These are phyloP conservation scores for Acanthoscelides obtectus DNA, from an alignment of 2,888 invertebrate species.

Conservation along the genomic window DNA sequence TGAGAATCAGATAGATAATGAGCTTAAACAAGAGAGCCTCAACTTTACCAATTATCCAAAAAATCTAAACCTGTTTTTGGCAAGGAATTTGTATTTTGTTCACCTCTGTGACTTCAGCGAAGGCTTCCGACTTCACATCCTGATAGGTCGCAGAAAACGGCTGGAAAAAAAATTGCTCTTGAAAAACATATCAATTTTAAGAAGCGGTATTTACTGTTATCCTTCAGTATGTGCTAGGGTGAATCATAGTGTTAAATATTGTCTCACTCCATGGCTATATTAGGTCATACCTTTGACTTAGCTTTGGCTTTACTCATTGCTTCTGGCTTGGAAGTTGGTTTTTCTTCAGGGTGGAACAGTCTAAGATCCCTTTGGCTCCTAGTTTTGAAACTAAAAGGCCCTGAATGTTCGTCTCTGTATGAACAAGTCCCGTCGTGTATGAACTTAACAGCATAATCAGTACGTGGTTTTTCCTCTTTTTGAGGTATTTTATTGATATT, in stretches of 20 bases:
- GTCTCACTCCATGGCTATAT: too few relatives aligned
- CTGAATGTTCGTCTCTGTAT: conserved; percentile 78
- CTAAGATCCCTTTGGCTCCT: conserved; percentile 71
- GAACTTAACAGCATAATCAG: conserved; percentile 52
- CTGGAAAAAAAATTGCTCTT: not conserved
- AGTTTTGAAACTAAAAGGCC: conserved; percentile 81
- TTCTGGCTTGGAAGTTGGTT: conserved; percentile 10
- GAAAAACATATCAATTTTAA: too few relatives aligned
- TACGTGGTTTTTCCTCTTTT: conserved; percentile 20
- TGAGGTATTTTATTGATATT: conserved; percentile 55
- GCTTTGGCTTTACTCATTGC: conserved; percentile 18
- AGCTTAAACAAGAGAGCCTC: conserved; percentile 1
- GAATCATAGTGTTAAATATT: too few relatives aligned
- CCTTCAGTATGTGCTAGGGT: too few relatives aligned
- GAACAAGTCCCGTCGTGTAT: conserved; percentile 58
- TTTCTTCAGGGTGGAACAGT: conserved; percentile 40
- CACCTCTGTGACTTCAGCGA: conserved; percentile 4
- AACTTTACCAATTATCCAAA: conserved; percentile 58
- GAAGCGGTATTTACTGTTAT: too few relatives aligned
- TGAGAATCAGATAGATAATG: not conserved
- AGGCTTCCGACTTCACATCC: not conserved
- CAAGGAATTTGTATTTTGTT: conserved; percentile 27
- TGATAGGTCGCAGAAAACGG: not conserved
- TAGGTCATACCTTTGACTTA: conserved; percentile 28
- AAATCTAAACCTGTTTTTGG: conserved; percentile 61